Evolutionary conservation across 1,140 invertebrate species (phyloP), one percentile per base, ranked within the genome.

Genomic region (Gonatopus flavifemur): DNA sequence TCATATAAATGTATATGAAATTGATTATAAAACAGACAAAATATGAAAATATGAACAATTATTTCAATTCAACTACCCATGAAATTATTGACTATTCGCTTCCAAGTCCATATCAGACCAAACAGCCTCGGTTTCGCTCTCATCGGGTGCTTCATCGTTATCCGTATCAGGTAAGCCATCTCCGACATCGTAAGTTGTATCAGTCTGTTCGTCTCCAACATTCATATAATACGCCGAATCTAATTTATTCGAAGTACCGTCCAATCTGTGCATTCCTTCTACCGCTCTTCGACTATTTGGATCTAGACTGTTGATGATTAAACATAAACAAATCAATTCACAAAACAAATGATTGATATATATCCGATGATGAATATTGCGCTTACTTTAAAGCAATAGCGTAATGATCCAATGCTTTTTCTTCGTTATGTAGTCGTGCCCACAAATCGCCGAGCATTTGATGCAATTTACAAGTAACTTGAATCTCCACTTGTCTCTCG

Each of bases 331-430:
- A 12, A 28, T 28, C 6, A 7, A 7, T 28, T 28, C 13, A 19
- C 19, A 16, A 41, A 40, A 47, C 42, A 28, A 15, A 39, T 30
- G 32, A 24, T 46, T 25, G 30, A 43, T 48, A 41, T 35, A 32
- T n/a, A n/a, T n/a, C n/a, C n/a, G n/a, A n/a, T n/a, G 16, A 38
- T 43, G 49, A n/a, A n/a, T n/a, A n/a, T n/a, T n/a, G n/a, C n/a
- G n/a, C 66, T 67, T 78, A 87, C 85, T 83, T 86, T 30, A 89
- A 70, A 19, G 88, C 87, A 53, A 83, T 83, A 38, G 80, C 83
- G 64, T 85, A 90, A 62, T 89, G 86, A 61, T 88, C 82, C 22
- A 89, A 77, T 31, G 88, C 88, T 57, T 88, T 88, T 30, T 86
- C 84, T 43, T 86, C 82, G 52, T 88, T 86, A 22, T 78, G 75